These are phyloP conservation scores for Drosophila melanica DNA, from an alignment of 1,140 invertebrate species.

Conservation along the genomic window DNA sequence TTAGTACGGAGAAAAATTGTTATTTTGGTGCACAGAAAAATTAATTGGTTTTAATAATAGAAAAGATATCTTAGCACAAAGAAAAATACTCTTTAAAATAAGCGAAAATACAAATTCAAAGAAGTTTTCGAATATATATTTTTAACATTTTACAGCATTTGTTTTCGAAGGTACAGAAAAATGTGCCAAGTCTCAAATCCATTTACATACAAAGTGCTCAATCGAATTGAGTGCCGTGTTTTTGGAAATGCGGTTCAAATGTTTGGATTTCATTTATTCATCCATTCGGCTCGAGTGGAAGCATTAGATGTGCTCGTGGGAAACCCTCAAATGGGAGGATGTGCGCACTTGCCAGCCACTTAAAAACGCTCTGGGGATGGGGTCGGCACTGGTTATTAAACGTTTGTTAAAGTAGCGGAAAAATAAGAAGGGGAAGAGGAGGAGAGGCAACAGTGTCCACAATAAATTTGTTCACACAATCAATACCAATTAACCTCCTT, in stretches of 20 bases:
- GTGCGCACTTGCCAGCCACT: slow-evolving; percentile 40
- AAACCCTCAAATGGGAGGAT: slow-evolving; percentile 44
- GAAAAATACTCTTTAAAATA: too few species aligned
- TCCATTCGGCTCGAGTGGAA: neutral
- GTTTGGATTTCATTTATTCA: slow-evolving; percentile 20
- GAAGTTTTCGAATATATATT: slow-evolving; percentile 7
- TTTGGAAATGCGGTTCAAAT: slow-evolving; percentile 12
- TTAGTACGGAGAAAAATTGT: neutral
- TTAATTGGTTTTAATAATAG: neutral
- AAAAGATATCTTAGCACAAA: neutral
- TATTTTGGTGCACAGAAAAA: too few species aligned
- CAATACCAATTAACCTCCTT: slow-evolving; percentile 69
- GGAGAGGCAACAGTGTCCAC: slow-evolving; percentile 21
- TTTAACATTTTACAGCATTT: slow-evolving; percentile 5
- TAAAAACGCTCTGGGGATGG: slow-evolving; percentile 17
- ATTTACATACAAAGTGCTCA: slow-evolving; percentile 4
- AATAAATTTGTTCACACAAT: slow-evolving; percentile 59
- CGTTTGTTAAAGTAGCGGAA: slow-evolving; percentile 1
- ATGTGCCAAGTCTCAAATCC: neutral
- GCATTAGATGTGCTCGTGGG: slow-evolving; percentile 36
- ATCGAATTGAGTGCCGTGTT: slow-evolving; percentile 23
- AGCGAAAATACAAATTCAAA: neutral
- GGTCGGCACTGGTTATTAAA: slow-evolving; percentile 18
- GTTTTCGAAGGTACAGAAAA: slow-evolving; percentile 11
- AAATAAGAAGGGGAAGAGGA: neutral